A percentile compares a stretch with the other conserved stretches of the same genome.
Evolutionary conservation across 2,797 vertebrate genomes (phyloP).

Genomic region (Chiloscyllium punctatum): DNA sequence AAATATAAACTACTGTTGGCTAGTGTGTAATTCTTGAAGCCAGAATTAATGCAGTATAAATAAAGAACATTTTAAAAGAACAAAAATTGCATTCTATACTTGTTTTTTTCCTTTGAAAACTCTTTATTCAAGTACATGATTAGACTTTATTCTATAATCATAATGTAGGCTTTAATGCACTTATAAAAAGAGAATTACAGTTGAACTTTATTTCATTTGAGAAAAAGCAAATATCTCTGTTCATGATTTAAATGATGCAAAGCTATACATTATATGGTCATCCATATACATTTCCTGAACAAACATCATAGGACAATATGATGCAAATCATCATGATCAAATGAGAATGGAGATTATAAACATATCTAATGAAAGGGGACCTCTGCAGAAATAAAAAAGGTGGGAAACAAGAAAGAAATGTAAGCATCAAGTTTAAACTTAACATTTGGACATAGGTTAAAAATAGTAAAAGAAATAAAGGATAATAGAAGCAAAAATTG

Average conservation of each 20-base stretch:
- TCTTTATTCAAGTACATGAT: background rate
- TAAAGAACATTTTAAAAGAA: conserved; percentile 65
- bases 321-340: background rate
- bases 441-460: background rate
- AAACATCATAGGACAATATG: background rate
- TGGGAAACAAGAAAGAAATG: background rate
- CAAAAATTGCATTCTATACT: conserved; percentile 27
- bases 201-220: background rate
- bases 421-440: background rate
- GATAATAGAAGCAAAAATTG: background rate
- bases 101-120: background rate
- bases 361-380: background rate
- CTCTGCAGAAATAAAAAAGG: background rate
- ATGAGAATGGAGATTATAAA: background rate
- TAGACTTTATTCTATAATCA: background rate
- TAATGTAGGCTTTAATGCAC: background rate
- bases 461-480: background rate
- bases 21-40: conserved; percentile 77
- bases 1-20: conserved; percentile 77
- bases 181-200: background rate
- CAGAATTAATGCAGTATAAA: conserved; percentile 64
- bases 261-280: background rate
- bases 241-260: background rate
- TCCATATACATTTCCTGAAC: background rate
- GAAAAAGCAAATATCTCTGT: no score